phyloP scores from a whole-genome alignment of 2,888 invertebrate species.

The Cenopis cana region DNA sequence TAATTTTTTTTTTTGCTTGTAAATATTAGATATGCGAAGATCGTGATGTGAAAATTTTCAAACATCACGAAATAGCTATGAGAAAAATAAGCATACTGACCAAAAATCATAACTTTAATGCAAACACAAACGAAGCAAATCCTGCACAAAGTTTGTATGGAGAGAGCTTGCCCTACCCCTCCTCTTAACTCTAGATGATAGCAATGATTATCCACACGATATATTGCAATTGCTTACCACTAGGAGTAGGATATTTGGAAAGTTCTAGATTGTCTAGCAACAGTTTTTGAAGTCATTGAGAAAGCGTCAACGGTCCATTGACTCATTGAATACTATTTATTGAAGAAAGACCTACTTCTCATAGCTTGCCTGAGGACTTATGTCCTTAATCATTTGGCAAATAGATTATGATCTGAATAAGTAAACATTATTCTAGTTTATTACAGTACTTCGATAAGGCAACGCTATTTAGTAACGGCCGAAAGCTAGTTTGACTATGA shows the following conservation, averaged over 20 bases:
- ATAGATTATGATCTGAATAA: not conserved
- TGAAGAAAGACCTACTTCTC: slow-evolving; percentile 6
- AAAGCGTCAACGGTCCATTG: slow-evolving; percentile 33
- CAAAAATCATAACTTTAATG: no score
- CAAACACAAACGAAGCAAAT: no score
- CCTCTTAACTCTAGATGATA: no score
- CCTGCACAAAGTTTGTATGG: no score
- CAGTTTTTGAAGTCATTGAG: slow-evolving; percentile 18
- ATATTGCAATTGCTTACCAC: slow-evolving; percentile 18
- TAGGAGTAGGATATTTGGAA: slow-evolving; percentile 26
- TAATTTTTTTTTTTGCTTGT: no score
- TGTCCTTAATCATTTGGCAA: not conserved
- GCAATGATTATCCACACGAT: slow-evolving; percentile 7
- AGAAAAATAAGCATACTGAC: no score
- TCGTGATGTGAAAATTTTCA: no score
- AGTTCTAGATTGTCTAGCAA: slow-evolving; percentile 20
- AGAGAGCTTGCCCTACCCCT: no score
- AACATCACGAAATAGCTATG: no score
- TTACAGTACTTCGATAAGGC: not conserved
- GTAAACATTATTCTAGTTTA: not conserved
- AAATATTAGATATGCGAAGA: no score
- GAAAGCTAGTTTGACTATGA: not conserved
- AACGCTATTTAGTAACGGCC: not conserved
- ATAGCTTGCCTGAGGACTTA: not conserved
- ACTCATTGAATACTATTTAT: slow-evolving; percentile 1